Evolutionary conservation across 1,140 invertebrate genomes (phyloP), one percentile per base, ranked within the genome.

Genomic region (Oncopeltus fasciatus): DNA sequence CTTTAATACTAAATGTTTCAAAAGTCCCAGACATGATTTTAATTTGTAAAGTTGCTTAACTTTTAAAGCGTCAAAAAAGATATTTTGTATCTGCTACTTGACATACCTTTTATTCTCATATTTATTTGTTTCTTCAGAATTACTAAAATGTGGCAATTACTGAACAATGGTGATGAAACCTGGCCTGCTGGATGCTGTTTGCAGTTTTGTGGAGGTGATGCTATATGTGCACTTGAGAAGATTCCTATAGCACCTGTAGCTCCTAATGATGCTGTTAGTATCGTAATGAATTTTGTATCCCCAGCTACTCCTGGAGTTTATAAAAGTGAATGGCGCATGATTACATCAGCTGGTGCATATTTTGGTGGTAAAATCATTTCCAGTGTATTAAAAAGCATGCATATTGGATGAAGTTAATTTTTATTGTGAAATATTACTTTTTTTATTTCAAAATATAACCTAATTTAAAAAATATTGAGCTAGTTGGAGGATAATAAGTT

Each of bases 321-420:
- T 70, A 81, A 87, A 67, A 81, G 84, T 73, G 84, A 88, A 75
- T 94, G 89, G 88, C 80, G 88, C 64, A 81, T 92, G 79, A 82
- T 80, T 69, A 89, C 87, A 53, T 75, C 84, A 24, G 82, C 81
- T 65, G 90, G 89, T 60, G 78, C 82, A 63, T 88, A 83, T 72
- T 92, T 92, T 80, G 90, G 90, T 75, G 88, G 87, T 88, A 74
- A 74, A 69, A 43, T 18, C 61, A 27, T 67, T 21, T 57, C n/a
- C n/a, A n/a, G n/a, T n/a, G n/a, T n/a, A n/a, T n/a, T n/a, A 51
- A 14, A 11, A 51, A 11, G 8, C 20, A 11, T 8, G 9, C 20
- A 9, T 51, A 8, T n/a, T 51, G 9, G 9, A 9, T 8, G 20
- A 14, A 11, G 38, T 43, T 43, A 43, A 11, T n/a, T 43, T 11